Base-by-base conservation (phyloP, 2,888 invertebrate species). In the Leucozona laternaria region DNA sequence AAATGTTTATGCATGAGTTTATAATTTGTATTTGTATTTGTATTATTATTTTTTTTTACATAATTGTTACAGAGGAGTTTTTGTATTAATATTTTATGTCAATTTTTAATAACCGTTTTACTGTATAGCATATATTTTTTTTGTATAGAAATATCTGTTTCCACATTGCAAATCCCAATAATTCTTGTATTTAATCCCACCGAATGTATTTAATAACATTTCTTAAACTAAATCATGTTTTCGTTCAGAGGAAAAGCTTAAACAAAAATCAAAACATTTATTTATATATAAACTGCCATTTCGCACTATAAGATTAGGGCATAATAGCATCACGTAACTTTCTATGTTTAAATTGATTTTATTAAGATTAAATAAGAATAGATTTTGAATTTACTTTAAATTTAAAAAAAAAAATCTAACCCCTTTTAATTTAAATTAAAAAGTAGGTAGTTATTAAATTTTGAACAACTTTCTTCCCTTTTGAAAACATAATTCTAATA, bases 181-280 rank as follows among this genome's bases (percentile, higher is more conserved):
- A 48, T 75, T 76, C 28, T 78, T 62, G 86, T 86, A 82, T 82
- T 82, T 75, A 86, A 82, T 86, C 86, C 86, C 86, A 86, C 86
- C 86, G 86, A 86, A 78, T 86, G 73, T 79, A 79, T 78, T 43
- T 48, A 48, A 66, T 48, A 62, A 43, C 22, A 28, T 66, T 66
- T 66, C 20, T 22, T 48, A 10, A 62, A 62, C 68, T 72, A 77
- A 53, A 72, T 58, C 62, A 57, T 64, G 28, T 78, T 78, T 62
- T 79, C 78, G 82, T 86, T 86, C 86, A 86, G 86, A 82, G 86
- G 71, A 81, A 71, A 71, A 73, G 25, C 48, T 66, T 43, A 48
- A 45, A 28, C 53, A 68, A 79, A 28, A 34, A 55, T 48, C 15
- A 64, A 55, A 75, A 57, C 53, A 53, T 62, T 62, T 55, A 70